Evolutionary conservation across 2,888 invertebrate genomes (phyloP).

Genomic region (Heteromurus nitidus): DNA sequence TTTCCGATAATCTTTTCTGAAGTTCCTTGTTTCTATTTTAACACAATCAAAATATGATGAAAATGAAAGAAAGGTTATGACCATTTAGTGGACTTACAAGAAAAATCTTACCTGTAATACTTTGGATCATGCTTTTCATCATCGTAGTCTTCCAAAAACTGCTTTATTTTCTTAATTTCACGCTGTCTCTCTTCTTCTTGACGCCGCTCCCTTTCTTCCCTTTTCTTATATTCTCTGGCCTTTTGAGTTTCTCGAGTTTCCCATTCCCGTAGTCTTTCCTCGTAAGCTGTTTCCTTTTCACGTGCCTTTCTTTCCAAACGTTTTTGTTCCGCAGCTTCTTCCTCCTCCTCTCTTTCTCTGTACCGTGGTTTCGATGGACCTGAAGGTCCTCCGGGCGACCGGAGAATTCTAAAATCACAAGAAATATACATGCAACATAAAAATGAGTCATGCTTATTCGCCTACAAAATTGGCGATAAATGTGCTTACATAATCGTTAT

Average conservation of each 20-base stretch:
- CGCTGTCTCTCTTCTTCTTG: constrained; percentile 90
- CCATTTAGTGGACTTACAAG: too few relatives aligned
- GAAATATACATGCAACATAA: not conserved
- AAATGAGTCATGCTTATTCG: not conserved
- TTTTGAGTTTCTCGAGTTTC: constrained; percentile 92
- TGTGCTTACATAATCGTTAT: too few relatives aligned
- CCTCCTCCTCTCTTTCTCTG: constrained; percentile 89
- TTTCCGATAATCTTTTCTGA: constrained; percentile 90
- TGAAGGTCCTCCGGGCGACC: constrained; percentile 80
- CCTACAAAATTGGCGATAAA: too few relatives aligned
- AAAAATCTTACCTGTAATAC: constrained; percentile 90
- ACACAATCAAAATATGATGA: too few relatives aligned
- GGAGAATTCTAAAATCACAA: constrained; percentile 77
- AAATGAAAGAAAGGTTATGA: too few relatives aligned
- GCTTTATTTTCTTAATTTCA: constrained; percentile 95
- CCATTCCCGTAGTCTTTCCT: constrained; percentile 84
- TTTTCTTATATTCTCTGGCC: constrained; percentile 91
- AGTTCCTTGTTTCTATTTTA: constrained; percentile 85
- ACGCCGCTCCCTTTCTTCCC: constrained; percentile 88
- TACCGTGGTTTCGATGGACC: constrained; percentile 69
- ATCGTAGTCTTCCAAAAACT: constrained; percentile 99
- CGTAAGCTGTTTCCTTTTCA: constrained; percentile 97
- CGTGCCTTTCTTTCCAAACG: constrained; percentile 92
- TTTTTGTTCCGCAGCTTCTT: constrained; percentile 92
- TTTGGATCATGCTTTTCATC: constrained; percentile 98